Percentiles rank a stretch among this genome's conserved stretches.
Conservation (phyloP, 1,140 invertebrate genomes). For the Heliconius nattereri region DNA sequence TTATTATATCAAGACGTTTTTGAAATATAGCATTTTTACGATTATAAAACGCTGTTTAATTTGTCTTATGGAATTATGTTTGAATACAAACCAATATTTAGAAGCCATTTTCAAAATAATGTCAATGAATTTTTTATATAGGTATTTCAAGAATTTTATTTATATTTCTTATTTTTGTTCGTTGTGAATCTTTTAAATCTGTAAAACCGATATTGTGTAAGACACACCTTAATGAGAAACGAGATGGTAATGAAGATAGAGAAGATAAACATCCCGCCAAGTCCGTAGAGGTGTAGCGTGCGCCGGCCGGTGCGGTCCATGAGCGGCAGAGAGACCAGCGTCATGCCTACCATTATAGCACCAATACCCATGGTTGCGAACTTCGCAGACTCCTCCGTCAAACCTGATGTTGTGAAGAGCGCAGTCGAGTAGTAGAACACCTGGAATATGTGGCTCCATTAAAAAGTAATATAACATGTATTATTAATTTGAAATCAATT, state of each 20-base stretch:
- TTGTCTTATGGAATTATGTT: neutral
- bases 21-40: neutral
- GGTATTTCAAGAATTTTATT: neutral
- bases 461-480: neutral
- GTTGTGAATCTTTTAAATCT: neutral
- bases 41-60: neutral
- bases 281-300: slow-evolving; percentile 96
- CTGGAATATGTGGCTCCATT: slow-evolving; percentile 73
- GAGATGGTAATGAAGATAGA: slow-evolving; percentile 98
- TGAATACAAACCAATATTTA: neutral
- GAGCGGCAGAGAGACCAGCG: slow-evolving; percentile 96
- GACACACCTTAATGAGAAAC: slow-evolving; percentile 92
- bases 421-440: slow-evolving; percentile 98
- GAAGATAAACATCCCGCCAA: slow-evolving; percentile 98
- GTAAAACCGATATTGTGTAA: slow-evolving; percentile 46
- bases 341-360: slow-evolving; percentile 98
- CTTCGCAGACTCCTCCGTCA: slow-evolving; percentile 92
- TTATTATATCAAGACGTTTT: too few relatives aligned
- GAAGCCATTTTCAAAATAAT: too few relatives aligned
- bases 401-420: slow-evolving; percentile 93
- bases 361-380: slow-evolving; percentile 98
- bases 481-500: too few relatives aligned
- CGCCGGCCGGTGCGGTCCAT: slow-evolving; percentile 97
- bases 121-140: too few relatives aligned
- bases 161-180: neutral